phyloP scores from a whole-genome alignment of 2,797 vertebrate species.

The Danio tinwini region DNA sequence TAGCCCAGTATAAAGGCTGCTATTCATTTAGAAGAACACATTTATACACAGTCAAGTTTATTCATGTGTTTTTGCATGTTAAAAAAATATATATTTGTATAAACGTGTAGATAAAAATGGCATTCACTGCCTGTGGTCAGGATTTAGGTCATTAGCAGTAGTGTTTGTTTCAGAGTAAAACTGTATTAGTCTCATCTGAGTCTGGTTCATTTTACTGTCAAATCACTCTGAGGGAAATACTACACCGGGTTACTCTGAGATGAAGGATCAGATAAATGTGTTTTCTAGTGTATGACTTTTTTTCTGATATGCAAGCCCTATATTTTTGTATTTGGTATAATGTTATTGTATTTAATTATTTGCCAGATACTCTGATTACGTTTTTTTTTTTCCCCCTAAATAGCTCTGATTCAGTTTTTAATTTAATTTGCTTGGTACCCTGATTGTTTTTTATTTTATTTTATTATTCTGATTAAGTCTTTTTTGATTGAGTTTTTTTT shows the following conservation, averaged over 20 bases:
- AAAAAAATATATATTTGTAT: not conserved
- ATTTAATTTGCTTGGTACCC: too few relatives aligned
- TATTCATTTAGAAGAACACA: too few relatives aligned
- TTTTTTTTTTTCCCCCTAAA: too few relatives aligned
- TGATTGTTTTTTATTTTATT: too few relatives aligned
- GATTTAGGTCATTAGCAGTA: not conserved
- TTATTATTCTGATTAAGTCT: too few relatives aligned
- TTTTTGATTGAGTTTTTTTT: too few relatives aligned
- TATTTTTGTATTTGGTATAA: too few relatives aligned
- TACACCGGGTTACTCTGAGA: not conserved
- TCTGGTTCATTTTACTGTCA: conserved; percentile 46
- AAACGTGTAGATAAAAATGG: not conserved
- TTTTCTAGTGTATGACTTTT: not conserved
- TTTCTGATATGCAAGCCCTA: not conserved
- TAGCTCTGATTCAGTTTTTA: too few relatives aligned
- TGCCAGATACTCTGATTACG: too few relatives aligned
- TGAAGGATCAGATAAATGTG: not conserved
- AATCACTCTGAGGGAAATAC: conserved; percentile 43
- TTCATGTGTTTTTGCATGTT: not conserved
- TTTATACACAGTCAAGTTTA: not conserved
- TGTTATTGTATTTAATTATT: too few relatives aligned
- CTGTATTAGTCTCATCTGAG: not conserved
- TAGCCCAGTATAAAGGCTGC: too few relatives aligned
- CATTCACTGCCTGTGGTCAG: not conserved
- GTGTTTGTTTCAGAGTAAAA: not conserved